These are phyloP conservation scores for Erethizon dorsatum DNA, from an alignment of 2,797 vertebrate species.

Conservation along the genomic window DNA sequence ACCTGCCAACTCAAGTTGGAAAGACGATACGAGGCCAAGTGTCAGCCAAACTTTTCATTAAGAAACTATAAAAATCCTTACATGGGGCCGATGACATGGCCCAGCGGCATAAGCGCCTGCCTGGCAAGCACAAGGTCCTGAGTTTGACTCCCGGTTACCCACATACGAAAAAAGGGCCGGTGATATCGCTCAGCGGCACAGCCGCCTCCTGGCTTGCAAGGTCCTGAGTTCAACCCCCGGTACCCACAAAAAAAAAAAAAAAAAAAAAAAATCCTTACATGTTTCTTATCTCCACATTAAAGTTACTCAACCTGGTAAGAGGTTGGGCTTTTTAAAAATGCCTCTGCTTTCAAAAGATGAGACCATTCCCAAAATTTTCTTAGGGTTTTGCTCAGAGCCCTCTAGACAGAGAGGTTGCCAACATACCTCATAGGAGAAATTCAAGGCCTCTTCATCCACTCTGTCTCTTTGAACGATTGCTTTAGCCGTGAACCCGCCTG, in stretches of 20 bases:
- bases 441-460: conserved; percentile 94
- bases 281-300: conserved; percentile 52
- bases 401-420: conserved; percentile 61
- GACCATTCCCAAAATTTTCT: conserved; percentile 69
- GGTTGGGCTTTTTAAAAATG: background rate
- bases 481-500: conserved; percentile 96
- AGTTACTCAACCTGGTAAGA: background rate
- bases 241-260: too few species aligned
- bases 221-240: too few species aligned
- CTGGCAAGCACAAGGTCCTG: too few species aligned
- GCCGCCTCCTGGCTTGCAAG: too few species aligned
- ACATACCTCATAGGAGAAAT: conserved; percentile 97
- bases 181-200: too few species aligned
- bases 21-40: background rate
- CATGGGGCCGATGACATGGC: too few species aligned
- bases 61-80: conserved; percentile 11
- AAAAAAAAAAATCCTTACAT: background rate
- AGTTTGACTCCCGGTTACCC: too few species aligned
- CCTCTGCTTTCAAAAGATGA: conserved; percentile 68
- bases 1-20: background rate
- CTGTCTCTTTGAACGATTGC: conserved; percentile 96
- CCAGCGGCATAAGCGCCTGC: too few species aligned
- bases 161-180: too few species aligned
- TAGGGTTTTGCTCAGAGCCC: conserved; percentile 77
- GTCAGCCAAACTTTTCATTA: background rate